Evolutionary conservation across 2,888 invertebrate species (phyloP).

Genomic region (Halocaridina rubra): DNA sequence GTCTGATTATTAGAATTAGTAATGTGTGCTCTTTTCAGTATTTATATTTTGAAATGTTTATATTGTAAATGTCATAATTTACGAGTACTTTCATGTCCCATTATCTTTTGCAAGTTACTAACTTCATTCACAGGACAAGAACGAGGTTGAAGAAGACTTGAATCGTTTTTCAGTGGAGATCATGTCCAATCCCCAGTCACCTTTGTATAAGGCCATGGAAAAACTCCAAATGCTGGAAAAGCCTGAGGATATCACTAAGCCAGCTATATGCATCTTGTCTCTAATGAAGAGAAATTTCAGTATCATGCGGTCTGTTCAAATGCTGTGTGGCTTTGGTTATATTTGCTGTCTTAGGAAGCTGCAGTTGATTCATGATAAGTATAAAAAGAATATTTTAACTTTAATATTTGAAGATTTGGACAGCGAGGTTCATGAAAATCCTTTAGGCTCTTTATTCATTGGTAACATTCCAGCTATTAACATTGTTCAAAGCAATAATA

Average conservation of each 20-base stretch:
- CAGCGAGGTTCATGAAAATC: conserved; percentile 44
- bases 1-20: background rate
- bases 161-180: conserved; percentile 15
- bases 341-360: conserved; percentile 45
- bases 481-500: background rate
- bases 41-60: background rate
- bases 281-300: conserved; percentile 55
- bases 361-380: conserved; percentile 26
- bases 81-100: background rate
- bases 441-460: conserved; percentile 53
- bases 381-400: conserved; percentile 42
- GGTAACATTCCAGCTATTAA: conserved; percentile 55
- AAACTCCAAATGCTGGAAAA: conserved; percentile 31
- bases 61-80: background rate
- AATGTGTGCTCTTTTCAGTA: background rate
- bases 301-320: conserved; percentile 45
- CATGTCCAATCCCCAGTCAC: conserved; percentile 36
- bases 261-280: conserved; percentile 47
- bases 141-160: conserved; percentile 36
- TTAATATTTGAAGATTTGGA: conserved; percentile 56
- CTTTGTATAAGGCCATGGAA: conserved; percentile 40
- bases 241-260: conserved; percentile 9
- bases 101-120: background rate
- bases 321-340: conserved; percentile 55
- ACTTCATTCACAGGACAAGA: conserved; percentile 30